Conservation (phyloP, 1,140 invertebrate genomes). For the Augochlora pura region DNA sequence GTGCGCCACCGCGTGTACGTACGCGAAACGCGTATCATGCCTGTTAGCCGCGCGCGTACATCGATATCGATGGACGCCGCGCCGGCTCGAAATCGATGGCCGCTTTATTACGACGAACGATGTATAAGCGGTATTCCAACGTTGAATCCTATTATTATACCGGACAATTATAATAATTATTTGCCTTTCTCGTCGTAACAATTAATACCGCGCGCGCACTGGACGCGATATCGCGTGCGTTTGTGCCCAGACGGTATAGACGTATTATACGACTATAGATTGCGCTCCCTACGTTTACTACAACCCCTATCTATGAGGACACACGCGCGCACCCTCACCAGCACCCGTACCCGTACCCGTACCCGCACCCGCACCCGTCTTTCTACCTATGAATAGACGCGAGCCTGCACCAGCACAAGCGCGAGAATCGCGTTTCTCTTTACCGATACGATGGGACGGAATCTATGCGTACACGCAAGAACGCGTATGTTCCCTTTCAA, state of each 20-base stretch:
- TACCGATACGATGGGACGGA: too few relatives aligned
- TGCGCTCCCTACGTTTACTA: neutral
- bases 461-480: neutral
- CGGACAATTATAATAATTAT: slow-evolving; percentile 80
- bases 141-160: slow-evolving; percentile 76
- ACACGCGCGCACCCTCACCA: neutral
- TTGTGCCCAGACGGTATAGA: slow-evolving; percentile 34
- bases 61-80: slow-evolving; percentile 63
- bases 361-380: neutral
- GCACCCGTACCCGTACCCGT: neutral
- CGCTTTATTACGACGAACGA: slow-evolving; percentile 70
- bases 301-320: neutral
- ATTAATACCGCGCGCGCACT: slow-evolving; percentile 74
- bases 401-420: neutral
- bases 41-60: slow-evolving; percentile 33
- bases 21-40: slow-evolving; percentile 14
- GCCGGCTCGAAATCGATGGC: slow-evolving; percentile 71
- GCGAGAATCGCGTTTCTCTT: too few relatives aligned
- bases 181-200: slow-evolving; percentile 78
- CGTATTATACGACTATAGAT: slow-evolving; percentile 19
- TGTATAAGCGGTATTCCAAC: slow-evolving; percentile 67
- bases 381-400: slow-evolving; percentile 2
- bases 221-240: slow-evolving; percentile 61
- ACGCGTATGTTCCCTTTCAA: neutral
- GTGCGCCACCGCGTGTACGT: too few relatives aligned